These are phyloP conservation scores for Spongilla lacustris DNA, from an alignment of 37 sponge, comb jelly and placozoan species.

Conservation along the genomic window DNA sequence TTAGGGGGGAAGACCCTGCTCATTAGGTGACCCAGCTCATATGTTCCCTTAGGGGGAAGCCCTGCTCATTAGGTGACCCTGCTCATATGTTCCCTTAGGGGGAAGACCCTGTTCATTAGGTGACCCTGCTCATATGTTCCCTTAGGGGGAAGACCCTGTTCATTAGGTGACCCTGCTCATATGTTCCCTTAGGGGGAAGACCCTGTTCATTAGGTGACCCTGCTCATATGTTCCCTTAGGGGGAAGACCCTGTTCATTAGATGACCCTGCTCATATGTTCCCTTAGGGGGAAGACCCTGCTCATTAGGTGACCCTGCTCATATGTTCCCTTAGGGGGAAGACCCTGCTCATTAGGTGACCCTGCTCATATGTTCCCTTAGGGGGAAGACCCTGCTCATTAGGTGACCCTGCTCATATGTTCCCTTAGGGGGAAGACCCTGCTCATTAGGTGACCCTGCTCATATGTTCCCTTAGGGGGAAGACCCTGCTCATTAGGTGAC, in stretches of 20 bases:
- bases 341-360: constrained; percentile 8
- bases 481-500: too few species aligned
- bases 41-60: constrained; percentile 4
- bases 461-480: background rate
- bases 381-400: too few species aligned
- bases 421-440: constrained; percentile 18
- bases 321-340: constrained; percentile 4
- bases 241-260: constrained; percentile 18
- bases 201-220: too few species aligned
- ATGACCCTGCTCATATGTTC: background rate
- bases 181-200: too few species aligned
- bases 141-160: constrained; percentile 18
- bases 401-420: too few species aligned
- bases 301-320: too few species aligned
- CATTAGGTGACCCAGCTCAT: too few species aligned
- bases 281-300: too few species aligned
- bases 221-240: background rate
- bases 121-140: too few species aligned
- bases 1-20: too few species aligned
- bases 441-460: background rate
- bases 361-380: background rate
- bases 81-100: background rate
- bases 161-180: background rate
- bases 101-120: too few species aligned
- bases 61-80: background rate